Conservation (phyloP, 1,140 invertebrate genomes). For the Sogatella furcifera region DNA sequence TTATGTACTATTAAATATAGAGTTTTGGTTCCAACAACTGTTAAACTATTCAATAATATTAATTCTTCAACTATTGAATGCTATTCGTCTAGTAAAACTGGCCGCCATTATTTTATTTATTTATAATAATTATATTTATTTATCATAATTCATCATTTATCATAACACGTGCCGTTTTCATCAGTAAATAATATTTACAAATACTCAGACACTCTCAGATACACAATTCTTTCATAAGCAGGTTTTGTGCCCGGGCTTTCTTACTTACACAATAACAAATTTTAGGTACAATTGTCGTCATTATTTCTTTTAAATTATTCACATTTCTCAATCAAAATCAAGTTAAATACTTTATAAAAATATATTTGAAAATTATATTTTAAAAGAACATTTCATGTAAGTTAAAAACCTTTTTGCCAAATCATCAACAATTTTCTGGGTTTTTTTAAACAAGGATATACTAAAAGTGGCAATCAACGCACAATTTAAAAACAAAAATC, state of each 20-base stretch:
- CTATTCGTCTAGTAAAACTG: slow-evolving; percentile 21
- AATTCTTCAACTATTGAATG: slow-evolving; percentile 23
- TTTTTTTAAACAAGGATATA: too few relatives aligned
- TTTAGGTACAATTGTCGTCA: neutral
- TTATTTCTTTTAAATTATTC: too few relatives aligned
- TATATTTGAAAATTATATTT: too few relatives aligned
- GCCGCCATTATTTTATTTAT: slow-evolving; percentile 18
- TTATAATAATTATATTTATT: slow-evolving; percentile 11
- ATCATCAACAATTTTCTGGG: too few relatives aligned
- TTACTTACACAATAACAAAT: neutral
- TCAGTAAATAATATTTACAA: too few relatives aligned
- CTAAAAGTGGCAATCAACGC: too few relatives aligned
- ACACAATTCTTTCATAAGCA: slow-evolving; percentile 11
- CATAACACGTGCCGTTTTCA: slow-evolving; percentile 8
- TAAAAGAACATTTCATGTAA: too few relatives aligned
- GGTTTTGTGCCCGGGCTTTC: neutral
- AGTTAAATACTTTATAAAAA: too few relatives aligned
- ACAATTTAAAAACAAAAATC: too few relatives aligned
- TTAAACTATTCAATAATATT: slow-evolving; percentile 23
- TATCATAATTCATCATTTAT: too few relatives aligned
- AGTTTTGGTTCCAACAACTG: slow-evolving; percentile 23
- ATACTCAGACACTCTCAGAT: slow-evolving; percentile 2
- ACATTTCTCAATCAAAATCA: too few relatives aligned
- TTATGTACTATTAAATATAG: neutral
- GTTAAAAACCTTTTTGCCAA: too few relatives aligned